Percentiles rank a stretch among this genome's conserved stretches.
phyloP scores from a whole-genome alignment of 2,797 vertebrate species.

The Pipistrellus pygmaeus region DNA sequence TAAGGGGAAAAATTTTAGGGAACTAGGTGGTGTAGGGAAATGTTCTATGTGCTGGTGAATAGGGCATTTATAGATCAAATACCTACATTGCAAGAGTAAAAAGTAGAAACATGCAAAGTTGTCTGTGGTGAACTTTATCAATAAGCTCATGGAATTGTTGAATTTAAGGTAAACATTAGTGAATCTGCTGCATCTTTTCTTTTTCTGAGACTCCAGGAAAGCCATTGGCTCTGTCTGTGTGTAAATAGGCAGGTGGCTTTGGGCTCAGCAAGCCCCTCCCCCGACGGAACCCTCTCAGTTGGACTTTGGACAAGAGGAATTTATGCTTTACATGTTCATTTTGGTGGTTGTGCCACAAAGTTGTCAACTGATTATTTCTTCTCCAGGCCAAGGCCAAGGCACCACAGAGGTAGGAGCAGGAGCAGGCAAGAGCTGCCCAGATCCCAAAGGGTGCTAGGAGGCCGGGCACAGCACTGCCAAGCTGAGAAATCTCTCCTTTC shows the following conservation, averaged over 20 bases:
- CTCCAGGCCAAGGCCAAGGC: not conserved
- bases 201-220: not conserved
- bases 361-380: not conserved
- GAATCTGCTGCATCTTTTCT: not conserved
- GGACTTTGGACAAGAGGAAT: not conserved
- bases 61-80: not conserved
- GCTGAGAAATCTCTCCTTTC: not conserved
- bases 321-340: not conserved
- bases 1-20: not conserved
- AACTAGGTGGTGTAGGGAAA: not conserved
- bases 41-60: not conserved
- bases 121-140: not conserved
- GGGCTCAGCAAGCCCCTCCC: not conserved
- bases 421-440: not conserved
- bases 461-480: not conserved
- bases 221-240: fast-evolving
- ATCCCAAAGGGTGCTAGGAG: not conserved
- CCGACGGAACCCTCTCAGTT: not conserved
- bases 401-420: not conserved
- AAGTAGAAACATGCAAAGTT: not conserved
- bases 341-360: not conserved
- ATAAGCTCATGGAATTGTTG: not conserved
- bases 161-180: not conserved
- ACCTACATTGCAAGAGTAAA: not conserved
- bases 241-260: not conserved